These are phyloP conservation scores for Pocota personata DNA, from an alignment of 2,888 invertebrate species.

Conservation along the genomic window DNA sequence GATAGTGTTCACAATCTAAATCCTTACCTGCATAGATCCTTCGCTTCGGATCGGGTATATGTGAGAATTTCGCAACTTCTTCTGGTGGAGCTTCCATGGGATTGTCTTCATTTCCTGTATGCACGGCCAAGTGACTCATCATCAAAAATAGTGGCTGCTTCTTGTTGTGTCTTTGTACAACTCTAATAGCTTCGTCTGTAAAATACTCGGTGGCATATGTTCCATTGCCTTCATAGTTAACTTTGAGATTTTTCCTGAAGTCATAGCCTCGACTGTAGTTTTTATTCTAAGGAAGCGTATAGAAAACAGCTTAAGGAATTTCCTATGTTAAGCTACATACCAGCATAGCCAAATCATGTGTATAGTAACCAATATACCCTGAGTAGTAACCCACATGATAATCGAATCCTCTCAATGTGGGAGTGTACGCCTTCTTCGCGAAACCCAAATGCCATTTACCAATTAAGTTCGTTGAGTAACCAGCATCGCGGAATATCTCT, in stretches of 20 bases:
- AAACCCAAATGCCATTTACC: slow-evolving; percentile 97
- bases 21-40: slow-evolving; percentile 87
- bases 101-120: slow-evolving; percentile 89
- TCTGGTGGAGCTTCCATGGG: slow-evolving; percentile 89
- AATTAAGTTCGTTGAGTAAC: slow-evolving; percentile 91
- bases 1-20: not conserved
- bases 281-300: slow-evolving; percentile 68
- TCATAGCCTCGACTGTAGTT: slow-evolving; percentile 83
- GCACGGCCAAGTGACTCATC: slow-evolving; percentile 91
- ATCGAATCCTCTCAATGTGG: slow-evolving; percentile 90
- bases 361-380: slow-evolving; percentile 92
- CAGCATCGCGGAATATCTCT: slow-evolving; percentile 87
- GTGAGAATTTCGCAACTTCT: slow-evolving; percentile 87
- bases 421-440: slow-evolving; percentile 86
- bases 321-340: slow-evolving; percentile 74
- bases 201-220: slow-evolving; percentile 89
- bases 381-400: slow-evolving; percentile 93
- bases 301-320: no score
- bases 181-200: slow-evolving; percentile 86
- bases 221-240: slow-evolving; percentile 84
- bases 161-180: slow-evolving; percentile 85
- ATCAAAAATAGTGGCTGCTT: slow-evolving; percentile 90
- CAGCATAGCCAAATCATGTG: slow-evolving; percentile 84
- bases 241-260: slow-evolving; percentile 83
- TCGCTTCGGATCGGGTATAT: slow-evolving; percentile 87